Evolutionary conservation across 2,113 vertebrate genomes (phyloP).

Genomic region (Phyllopteryx taeniolatus): DNA sequence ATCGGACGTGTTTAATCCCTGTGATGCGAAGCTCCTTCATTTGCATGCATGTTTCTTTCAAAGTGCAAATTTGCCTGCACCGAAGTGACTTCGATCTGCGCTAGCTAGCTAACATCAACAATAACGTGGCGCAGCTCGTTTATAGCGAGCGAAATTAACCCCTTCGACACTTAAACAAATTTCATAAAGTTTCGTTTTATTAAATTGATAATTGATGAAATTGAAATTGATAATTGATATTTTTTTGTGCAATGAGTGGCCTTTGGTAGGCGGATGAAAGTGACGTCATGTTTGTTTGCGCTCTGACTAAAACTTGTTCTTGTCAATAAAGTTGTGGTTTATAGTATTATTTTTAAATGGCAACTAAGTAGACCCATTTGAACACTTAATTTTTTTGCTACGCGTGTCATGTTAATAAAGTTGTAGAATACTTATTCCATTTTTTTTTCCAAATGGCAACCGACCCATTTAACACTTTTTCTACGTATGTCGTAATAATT

Average conservation of each 20-base stretch:
- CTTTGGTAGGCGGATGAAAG: neutral
- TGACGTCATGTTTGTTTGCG: neutral
- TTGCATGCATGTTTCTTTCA: neutral
- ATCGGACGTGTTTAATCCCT: constrained; percentile 2
- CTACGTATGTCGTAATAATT: neutral
- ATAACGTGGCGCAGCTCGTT: constrained; percentile 4
- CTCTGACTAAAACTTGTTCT: neutral
- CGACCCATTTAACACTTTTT: neutral
- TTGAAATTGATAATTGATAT: no score
- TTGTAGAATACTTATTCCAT: no score
- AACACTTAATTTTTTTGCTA: no score
- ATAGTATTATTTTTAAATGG: neutral
- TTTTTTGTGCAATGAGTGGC: no score
- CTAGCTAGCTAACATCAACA: neutral
- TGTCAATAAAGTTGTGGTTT: neutral
- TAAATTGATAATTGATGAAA: no score
- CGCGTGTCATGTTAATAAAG: no score
- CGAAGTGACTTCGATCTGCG: neutral
- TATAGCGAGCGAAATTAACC: neutral
- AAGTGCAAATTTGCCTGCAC: neutral
- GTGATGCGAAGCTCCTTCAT: neutral
- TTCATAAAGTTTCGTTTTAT: no score
- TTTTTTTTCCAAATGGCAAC: no score
- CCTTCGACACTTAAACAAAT: neutral
- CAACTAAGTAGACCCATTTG: neutral